Evolutionary conservation across 2,113 vertebrate genomes (phyloP), one percentile per base, ranked within the genome.

Genomic region (Epinephelus moara): DNA sequence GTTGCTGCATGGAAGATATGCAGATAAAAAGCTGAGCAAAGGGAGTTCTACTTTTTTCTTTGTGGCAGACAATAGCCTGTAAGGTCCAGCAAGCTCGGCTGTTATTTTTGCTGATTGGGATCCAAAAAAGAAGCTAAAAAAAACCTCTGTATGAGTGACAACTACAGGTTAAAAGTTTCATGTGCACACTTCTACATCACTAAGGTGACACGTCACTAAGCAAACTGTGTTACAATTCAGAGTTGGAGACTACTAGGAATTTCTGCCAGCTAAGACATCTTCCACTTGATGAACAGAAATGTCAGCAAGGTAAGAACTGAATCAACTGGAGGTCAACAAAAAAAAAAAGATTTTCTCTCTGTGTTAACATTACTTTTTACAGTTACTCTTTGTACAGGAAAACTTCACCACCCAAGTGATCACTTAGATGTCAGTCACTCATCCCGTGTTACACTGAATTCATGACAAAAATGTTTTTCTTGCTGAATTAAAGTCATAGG

Each of bases 21-120:
- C 37, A 79, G 40, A 82, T 42, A 69, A 73, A 80, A 77, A 55
- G 76, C 67, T 73, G 79, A 10, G 40, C 33, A 55, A 63, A 59
- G 42, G 19, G 6, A 27, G 2, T 66, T 73, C 37, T 70, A 66
- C 45, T 76, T 47, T 79, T 79, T 6, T 69, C 4, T 12, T 62
- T 14, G 7, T 56, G 19, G 37, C 53, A 71, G 37, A 72, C 2
- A 18, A 9, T n/a, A 52, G 42, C 9, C 42, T 45, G 11, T 18
- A 18, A 8, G 15, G 18, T 8, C 14, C 47, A 49, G 45, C 3
- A 14, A 27, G 52, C 49, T 72, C 37, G 76, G 69, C 33, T 67
- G 25, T 59, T 59, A 42, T 68, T 77, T 18, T 11, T 37, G 49
- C 25, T 70, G 52, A 57, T 60, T 53, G n/a, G 27, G 33, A 23